A percentile compares a stretch with the other conserved stretches of the same genome.
Conservation (phyloP, 2,797 vertebrate genomes). For the Loriculus beryllinus region DNA sequence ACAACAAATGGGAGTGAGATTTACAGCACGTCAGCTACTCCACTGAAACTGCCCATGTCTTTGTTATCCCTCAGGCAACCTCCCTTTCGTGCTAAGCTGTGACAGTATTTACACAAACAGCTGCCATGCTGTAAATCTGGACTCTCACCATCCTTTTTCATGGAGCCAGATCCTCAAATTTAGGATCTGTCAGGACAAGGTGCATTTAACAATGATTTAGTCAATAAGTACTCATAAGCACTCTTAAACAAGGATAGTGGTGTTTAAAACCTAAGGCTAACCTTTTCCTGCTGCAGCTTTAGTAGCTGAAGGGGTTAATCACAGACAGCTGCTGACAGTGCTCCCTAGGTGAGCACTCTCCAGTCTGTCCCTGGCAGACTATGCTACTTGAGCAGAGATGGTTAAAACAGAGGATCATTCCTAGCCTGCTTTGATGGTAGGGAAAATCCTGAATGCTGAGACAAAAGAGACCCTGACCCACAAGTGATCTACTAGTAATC, state of each 20-base stretch:
- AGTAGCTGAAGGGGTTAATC: not conserved
- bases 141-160: not conserved
- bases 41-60: not conserved
- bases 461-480: not conserved
- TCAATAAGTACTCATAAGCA: not conserved
- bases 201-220: not conserved
- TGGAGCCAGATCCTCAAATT: not conserved
- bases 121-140: not conserved
- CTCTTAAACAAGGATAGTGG: not conserved
- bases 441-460: not conserved
- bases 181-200: not conserved
- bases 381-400: not conserved
- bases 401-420: not conserved
- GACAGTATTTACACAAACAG: not conserved
- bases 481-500: not conserved
- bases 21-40: not conserved
- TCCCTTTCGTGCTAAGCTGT: rapidly evolving
- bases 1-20: not conserved
- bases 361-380: not conserved
- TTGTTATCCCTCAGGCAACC: not conserved
- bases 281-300: not conserved
- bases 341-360: rapidly evolving
- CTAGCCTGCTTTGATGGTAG: not conserved
- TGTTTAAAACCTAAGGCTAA: not conserved
- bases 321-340: not conserved